Base-by-base conservation (phyloP, 1,140 invertebrate genomes). In the Ruditapes philippinarum region DNA sequence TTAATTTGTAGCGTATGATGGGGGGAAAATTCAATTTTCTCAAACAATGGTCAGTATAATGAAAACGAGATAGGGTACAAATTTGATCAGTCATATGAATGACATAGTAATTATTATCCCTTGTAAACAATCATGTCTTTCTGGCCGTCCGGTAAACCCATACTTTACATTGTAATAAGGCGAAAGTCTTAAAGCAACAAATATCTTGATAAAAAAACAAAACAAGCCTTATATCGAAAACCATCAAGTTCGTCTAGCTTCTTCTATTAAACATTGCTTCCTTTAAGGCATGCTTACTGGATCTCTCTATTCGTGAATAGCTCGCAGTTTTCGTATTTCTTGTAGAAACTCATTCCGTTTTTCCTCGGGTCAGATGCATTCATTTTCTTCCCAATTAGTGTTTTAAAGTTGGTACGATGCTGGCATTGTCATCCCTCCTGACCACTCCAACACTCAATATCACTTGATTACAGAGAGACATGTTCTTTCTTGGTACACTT, bases 21-120 rank as follows among this genome's bases (percentile, higher is more conserved):
- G 33, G 65, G 65, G 33, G 65, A 33, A 70, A 70, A 70, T 70
- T 70, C 33, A 70, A 70, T 70, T 70, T 70, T 70, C 65, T 11
- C 33, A 70, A 70, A 70, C 65, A 70, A 70, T 70, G 25, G 57
- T 62, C 7, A 62, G 57, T 62, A 33, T 70, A 40, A 70, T 70
- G 65, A 70, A 70, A 40, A 17, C 9, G 38, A 38, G 65, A 38
- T 70, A n/a, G 65, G 17, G 33, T 2, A 17, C 19, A 33, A 40
- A 70, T 70, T 28, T 70, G 65, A 70, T 70, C 65, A 2, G 36
- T 70, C 17, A 11, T 70, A 14, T 62, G 28, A 62, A 7, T 19
- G 25, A 28, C 19, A 28, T 28, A n/a, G 25, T 14, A 62, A 62
- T 62, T 62, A 62, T 14, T 28, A 7, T 28, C 25, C n/a, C 57